Conservation (phyloP, 2,797 vertebrate species). For the Antennarius maculatus region DNA sequence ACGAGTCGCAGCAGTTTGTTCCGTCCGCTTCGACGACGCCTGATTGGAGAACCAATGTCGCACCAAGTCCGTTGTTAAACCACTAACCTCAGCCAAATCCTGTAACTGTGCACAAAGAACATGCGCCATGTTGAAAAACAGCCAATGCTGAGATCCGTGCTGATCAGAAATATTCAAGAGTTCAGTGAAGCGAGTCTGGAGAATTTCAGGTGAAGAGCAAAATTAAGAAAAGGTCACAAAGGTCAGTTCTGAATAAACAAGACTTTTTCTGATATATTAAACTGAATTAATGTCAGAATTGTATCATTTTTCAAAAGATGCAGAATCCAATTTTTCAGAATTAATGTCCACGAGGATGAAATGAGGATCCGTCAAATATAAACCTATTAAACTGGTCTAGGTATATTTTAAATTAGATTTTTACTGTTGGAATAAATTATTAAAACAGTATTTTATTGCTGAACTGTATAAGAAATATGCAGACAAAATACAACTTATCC, state of each 20-base stretch:
- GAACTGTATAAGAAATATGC: too few relatives aligned
- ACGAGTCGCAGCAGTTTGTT: constrained; percentile 40
- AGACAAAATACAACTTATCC: too few relatives aligned
- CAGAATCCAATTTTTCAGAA: too few relatives aligned
- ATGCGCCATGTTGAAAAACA: not conserved
- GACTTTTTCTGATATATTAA: too few relatives aligned
- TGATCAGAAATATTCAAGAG: not conserved
- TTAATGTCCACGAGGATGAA: too few relatives aligned
- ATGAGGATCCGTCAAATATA: too few relatives aligned
- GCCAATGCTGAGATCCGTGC: not conserved
- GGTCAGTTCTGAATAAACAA: not conserved
- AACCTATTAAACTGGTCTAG: too few relatives aligned
- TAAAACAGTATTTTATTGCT: too few relatives aligned
- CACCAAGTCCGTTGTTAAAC: constrained; percentile 87
- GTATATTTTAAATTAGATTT: too few relatives aligned
- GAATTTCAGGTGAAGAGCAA: not conserved
- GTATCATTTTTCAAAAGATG: not conserved
- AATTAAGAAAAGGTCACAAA: not conserved
- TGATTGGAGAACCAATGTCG: constrained; percentile 88
- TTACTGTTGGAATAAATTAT: too few relatives aligned
- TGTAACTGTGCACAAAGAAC: constrained; percentile 76
- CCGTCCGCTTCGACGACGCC: constrained; percentile 43
- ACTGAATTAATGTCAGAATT: not conserved
- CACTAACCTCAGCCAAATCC: constrained; percentile 83
- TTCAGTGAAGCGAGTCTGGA: not conserved